A percentile compares a stretch with the other conserved stretches of the same genome.
Evolutionary conservation across 2,113 vertebrate genomes (phyloP).

Genomic region (Leucosticte australis): DNA sequence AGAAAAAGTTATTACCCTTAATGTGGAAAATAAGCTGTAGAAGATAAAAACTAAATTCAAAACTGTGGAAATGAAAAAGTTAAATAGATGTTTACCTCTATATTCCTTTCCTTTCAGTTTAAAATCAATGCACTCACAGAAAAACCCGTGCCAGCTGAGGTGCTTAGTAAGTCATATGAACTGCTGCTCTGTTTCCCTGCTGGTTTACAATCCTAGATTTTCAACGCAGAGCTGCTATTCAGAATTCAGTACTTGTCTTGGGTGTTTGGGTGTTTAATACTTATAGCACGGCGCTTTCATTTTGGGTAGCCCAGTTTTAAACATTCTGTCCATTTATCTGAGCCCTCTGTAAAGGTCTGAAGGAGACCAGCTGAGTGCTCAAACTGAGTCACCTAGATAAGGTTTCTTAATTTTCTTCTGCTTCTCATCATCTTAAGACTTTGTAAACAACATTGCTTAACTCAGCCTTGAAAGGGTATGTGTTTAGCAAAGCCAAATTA

Average conservation of each 20-base stretch:
- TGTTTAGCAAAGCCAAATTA: constrained; percentile 19
- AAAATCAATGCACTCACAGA: neutral
- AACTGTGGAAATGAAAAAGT: neutral
- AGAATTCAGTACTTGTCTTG: constrained; percentile 24
- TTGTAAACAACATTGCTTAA: neutral
- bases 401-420: constrained; percentile 44
- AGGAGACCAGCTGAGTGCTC: neutral
- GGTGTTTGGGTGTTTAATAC: constrained; percentile 33
- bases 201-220: constrained; percentile 4
- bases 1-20: neutral
- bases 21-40: neutral
- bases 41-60: neutral
- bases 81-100: constrained; percentile 36
- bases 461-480: neutral
- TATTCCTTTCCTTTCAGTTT: constrained; percentile 34
- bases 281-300: constrained; percentile 28
- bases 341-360: neutral
- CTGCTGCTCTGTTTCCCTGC: constrained; percentile 1
- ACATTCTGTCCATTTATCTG: constrained; percentile 31
- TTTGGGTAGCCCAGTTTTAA: constrained; percentile 28
- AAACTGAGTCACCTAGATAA: constrained; percentile 8
- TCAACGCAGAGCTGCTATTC: constrained; percentile 29
- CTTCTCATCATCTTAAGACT: constrained; percentile 27
- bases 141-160: neutral
- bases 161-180: neutral